Percentiles rank a stretch among this genome's conserved stretches.
Conservation (phyloP, 2,797 vertebrate genomes). For the Paramormyrops hopkinsi region DNA sequence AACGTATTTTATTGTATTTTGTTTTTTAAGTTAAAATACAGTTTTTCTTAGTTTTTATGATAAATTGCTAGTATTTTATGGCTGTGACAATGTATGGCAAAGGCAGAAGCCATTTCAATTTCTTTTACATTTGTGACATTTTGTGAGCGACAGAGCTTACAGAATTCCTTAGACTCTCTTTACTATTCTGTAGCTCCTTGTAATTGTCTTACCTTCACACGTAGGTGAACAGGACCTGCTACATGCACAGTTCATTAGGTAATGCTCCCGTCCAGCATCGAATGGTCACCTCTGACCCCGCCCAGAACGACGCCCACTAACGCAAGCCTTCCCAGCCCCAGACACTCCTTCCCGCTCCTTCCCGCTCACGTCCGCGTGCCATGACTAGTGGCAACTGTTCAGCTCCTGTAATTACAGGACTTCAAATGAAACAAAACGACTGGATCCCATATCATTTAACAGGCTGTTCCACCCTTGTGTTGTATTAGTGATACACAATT, state of each 20-base stretch:
- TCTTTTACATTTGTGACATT: neutral
- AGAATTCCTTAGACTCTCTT: neutral
- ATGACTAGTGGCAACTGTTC: conserved; percentile 19
- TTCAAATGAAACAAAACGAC: conserved; percentile 24
- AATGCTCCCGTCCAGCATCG: conserved; percentile 24
- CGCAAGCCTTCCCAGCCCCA: neutral
- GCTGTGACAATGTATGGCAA: neutral
- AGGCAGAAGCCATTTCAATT: neutral
- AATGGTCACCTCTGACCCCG: conserved; percentile 38
- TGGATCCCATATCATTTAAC: neutral
- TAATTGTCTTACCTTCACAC: neutral
- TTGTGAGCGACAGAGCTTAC: neutral
- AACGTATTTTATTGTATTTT: neutral
- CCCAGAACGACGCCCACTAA: conserved; percentile 10
- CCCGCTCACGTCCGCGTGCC: neutral
- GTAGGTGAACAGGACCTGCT: neutral
- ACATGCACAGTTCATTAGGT: conserved; percentile 19
- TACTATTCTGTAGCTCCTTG: neutral
- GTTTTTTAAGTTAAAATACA: neutral
- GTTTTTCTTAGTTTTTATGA: neutral
- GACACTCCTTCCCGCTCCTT: neutral
- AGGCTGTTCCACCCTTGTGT: neutral
- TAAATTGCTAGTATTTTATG: neutral
- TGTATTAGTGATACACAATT: neutral
- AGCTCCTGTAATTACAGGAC: conserved; percentile 38